phyloP scores from a whole-genome alignment of 2,888 invertebrate genomes.

The Physocephala rufipes region DNA sequence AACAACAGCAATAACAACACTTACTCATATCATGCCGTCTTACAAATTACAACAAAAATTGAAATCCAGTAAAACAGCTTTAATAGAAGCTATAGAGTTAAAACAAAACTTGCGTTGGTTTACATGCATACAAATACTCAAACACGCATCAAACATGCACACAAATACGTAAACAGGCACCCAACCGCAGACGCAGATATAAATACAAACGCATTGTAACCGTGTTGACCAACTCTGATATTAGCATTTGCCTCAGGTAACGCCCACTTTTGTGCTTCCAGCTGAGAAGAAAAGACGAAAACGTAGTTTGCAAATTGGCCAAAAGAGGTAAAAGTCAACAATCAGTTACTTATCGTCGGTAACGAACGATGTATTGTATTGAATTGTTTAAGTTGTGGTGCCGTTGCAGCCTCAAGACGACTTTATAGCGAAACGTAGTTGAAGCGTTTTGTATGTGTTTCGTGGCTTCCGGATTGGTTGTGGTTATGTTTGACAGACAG shows the following conservation, averaged over 20 bases:
- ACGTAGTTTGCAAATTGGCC: background rate
- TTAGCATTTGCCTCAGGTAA: background rate
- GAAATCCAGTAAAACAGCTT: conserved; percentile 23
- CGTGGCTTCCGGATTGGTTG: conserved; percentile 18
- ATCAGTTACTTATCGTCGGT: too few relatives aligned
- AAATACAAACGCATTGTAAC: conserved; percentile 30
- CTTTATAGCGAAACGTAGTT: background rate
- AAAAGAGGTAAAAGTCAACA: background rate
- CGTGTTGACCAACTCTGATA: conserved; percentile 41
- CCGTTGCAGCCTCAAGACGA: background rate
- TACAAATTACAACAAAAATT: background rate
- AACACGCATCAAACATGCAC: background rate
- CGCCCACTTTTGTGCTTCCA: conserved; percentile 12
- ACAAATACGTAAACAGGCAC: conserved; percentile 9
- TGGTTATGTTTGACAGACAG: background rate
- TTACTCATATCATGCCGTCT: background rate
- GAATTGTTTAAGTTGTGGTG: background rate
- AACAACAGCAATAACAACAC: conserved; percentile 3
- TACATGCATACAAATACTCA: conserved; percentile 24
- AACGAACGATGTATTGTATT: too few relatives aligned
- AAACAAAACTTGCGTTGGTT: background rate
- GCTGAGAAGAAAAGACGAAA: background rate
- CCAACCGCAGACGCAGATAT: background rate
- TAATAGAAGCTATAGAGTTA: background rate
- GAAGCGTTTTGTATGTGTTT: conserved; percentile 47